A percentile compares a stretch with the other conserved stretches of the same genome.
Evolutionary conservation across 2,797 vertebrate species (phyloP).

Genomic region (Trachurus trachurus): DNA sequence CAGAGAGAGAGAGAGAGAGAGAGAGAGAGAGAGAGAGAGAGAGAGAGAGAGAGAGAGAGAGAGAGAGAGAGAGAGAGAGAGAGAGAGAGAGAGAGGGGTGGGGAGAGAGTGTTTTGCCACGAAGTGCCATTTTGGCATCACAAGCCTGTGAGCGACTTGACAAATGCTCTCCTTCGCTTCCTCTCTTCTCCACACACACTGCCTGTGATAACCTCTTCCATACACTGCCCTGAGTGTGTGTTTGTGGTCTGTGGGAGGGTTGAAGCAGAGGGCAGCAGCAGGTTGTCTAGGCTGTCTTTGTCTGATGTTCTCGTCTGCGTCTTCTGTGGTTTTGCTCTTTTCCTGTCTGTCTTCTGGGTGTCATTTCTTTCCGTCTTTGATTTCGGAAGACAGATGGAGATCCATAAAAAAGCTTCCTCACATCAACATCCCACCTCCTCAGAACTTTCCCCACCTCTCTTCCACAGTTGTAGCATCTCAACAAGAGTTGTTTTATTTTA

Average conservation of each 20-base stretch:
- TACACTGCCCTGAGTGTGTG: slow-evolving; percentile 10
- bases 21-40: not conserved
- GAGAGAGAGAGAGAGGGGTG: not conserved
- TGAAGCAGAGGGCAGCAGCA: slow-evolving; percentile 52
- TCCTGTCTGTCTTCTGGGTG: slow-evolving; percentile 4
- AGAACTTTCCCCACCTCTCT: slow-evolving; percentile 2
- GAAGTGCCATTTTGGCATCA: slow-evolving; percentile 36
- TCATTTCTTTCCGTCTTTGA: slow-evolving; percentile 15
- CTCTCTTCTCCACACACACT: slow-evolving; percentile 61
- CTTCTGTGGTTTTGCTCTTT: not conserved
- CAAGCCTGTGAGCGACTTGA: slow-evolving; percentile 25
- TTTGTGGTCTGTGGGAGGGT: slow-evolving; percentile 21
- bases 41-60: slow-evolving; percentile 1
- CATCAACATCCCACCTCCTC: not conserved
- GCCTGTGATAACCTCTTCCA: slow-evolving; percentile 47
- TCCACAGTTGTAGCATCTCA: slow-evolving; percentile 33
- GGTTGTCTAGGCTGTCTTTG: slow-evolving; percentile 29
- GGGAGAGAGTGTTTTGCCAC: slow-evolving; percentile 11
- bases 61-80: slow-evolving; percentile 7
- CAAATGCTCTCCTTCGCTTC: slow-evolving; percentile 53
- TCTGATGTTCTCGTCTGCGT: slow-evolving; percentile 39
- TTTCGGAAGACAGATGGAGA: slow-evolving; percentile 30
- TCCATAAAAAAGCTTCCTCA: slow-evolving; percentile 16
- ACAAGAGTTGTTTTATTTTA: slow-evolving; percentile 40
- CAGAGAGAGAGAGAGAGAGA: slow-evolving; percentile 1